These are phyloP conservation scores for Papilio glaucus DNA, from an alignment of 1,140 invertebrate genomes.

Conservation along the genomic window DNA sequence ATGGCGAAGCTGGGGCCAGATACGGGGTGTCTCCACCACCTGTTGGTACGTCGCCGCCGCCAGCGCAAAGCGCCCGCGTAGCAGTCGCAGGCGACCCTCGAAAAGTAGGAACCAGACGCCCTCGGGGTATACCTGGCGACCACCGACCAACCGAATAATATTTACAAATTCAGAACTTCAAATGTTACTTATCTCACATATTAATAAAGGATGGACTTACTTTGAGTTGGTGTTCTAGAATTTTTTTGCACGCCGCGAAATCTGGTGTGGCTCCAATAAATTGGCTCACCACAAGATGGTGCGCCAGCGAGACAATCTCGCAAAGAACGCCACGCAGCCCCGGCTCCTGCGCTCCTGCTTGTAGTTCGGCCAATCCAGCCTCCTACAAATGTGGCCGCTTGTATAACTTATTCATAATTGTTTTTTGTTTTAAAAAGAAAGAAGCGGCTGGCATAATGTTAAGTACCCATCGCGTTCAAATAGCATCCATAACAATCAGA, in stretches of 20 bases:
- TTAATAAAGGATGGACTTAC: conserved; percentile 66
- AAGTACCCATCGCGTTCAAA: too few relatives aligned
- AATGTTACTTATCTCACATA: not conserved
- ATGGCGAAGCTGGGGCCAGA: conserved; percentile 98
- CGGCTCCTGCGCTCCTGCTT: conserved; percentile 87
- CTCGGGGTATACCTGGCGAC: conserved; percentile 87
- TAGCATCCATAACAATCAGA: too few relatives aligned
- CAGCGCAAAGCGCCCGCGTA: conserved; percentile 90
- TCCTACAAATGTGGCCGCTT: conserved; percentile 80
- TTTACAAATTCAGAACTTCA: not conserved
- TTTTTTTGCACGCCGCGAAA: conserved; percentile 88
- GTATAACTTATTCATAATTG: not conserved
- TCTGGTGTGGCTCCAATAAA: conserved; percentile 92
- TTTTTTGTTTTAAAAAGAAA: too few relatives aligned
- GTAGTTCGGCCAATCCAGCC: conserved; percentile 90
- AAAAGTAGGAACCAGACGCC: conserved; percentile 97
- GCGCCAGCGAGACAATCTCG: conserved; percentile 91
- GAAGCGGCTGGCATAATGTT: too few relatives aligned
- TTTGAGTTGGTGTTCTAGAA: conserved; percentile 88
- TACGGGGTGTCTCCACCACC: conserved; percentile 92
- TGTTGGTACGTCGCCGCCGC: conserved; percentile 91
- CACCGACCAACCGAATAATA: not conserved
- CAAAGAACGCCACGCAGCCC: conserved; percentile 94
- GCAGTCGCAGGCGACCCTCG: conserved; percentile 92
- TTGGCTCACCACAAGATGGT: conserved; percentile 93